Evolutionary conservation across 2,797 vertebrate genomes (phyloP).

Genomic region (Lagocephalus sceleratus): DNA sequence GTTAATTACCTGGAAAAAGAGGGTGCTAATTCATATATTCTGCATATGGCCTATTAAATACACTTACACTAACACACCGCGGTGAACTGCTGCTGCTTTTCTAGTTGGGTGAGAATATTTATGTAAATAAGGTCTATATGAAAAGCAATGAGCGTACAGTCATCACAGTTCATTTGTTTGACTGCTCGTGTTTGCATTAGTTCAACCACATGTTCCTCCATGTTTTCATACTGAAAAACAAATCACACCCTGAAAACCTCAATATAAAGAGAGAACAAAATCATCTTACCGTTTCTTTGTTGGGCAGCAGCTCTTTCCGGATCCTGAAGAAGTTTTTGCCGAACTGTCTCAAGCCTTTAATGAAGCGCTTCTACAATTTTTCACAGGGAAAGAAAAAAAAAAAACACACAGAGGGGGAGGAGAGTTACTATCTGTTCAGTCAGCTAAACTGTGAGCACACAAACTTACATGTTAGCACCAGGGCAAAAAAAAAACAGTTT

Average conservation of each 20-base stretch:
- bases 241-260: constrained; percentile 13
- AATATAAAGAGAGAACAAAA: constrained; percentile 19
- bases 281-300: constrained; percentile 95
- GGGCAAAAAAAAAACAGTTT: constrained; percentile 34
- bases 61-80: constrained; percentile 18
- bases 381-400: constrained; percentile 1
- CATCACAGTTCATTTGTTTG: constrained; percentile 11
- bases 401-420: constrained; percentile 8
- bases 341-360: constrained; percentile 97
- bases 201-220: constrained; percentile 24
- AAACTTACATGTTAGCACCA: constrained; percentile 44
- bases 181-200: constrained; percentile 16
- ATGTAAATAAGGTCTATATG: constrained; percentile 29
- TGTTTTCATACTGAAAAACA: constrained; percentile 13
- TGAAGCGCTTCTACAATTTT: constrained; percentile 92
- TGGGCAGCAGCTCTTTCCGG: constrained; percentile 97
- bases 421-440: constrained; percentile 49
- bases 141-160: constrained; percentile 19
- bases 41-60: constrained; percentile 15
- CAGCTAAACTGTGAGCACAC: constrained; percentile 39
- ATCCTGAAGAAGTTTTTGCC: constrained; percentile 99
- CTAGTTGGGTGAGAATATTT: constrained; percentile 17
- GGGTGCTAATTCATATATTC: constrained; percentile 44
- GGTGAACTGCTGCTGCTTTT: constrained; percentile 14
- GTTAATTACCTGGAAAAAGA: constrained; percentile 42